A percentile compares a stretch with the other conserved stretches of the same genome.
These are phyloP conservation scores for Coryphaenoides rupestris DNA, from an alignment of 2,113 vertebrate species.

Conservation along the genomic window DNA sequence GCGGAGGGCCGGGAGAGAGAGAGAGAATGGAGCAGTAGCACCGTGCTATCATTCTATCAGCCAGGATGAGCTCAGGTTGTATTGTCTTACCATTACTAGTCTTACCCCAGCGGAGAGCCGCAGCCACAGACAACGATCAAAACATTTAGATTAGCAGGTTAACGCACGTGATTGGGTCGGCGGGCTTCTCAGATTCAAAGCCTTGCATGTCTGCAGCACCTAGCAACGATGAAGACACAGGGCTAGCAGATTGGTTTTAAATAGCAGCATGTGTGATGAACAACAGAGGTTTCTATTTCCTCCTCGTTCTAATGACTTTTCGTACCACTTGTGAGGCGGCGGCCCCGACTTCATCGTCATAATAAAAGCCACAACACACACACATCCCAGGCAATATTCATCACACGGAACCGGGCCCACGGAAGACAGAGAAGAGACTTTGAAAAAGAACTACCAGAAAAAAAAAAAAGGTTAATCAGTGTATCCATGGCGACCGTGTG, in stretches of 20 bases:
- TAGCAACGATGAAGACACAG: not conserved
- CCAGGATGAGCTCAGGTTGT: slow-evolving; percentile 59
- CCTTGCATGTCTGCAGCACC: not conserved
- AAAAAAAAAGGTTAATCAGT: slow-evolving; percentile 34
- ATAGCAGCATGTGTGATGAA: slow-evolving; percentile 23
- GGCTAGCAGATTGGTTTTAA: not conserved
- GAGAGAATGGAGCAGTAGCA: slow-evolving; percentile 35
- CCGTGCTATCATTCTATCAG: slow-evolving; percentile 39
- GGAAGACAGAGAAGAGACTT: slow-evolving; percentile 9
- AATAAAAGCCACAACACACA: slow-evolving; percentile 6
- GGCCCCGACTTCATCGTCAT: slow-evolving; percentile 7
- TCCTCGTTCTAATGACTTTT: slow-evolving; percentile 26
- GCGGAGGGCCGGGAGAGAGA: not conserved
- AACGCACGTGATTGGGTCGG: slow-evolving; percentile 63
- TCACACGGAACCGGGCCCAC: slow-evolving; percentile 16
- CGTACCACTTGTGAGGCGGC: slow-evolving; percentile 27
- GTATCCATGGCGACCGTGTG: slow-evolving; percentile 41
- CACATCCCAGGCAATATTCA: slow-evolving; percentile 18
- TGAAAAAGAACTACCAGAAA: slow-evolving; percentile 19
- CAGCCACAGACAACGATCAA: no score
- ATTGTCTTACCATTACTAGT: slow-evolving; percentile 74
- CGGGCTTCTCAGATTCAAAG: slow-evolving; percentile 46
- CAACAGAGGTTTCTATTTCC: slow-evolving; percentile 41
- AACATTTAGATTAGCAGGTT: slow-evolving; percentile 47
- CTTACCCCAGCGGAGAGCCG: slow-evolving; percentile 53